Evolutionary conservation across 2,888 invertebrate species (phyloP).

Genomic region (Drosophila fungiperda): DNA sequence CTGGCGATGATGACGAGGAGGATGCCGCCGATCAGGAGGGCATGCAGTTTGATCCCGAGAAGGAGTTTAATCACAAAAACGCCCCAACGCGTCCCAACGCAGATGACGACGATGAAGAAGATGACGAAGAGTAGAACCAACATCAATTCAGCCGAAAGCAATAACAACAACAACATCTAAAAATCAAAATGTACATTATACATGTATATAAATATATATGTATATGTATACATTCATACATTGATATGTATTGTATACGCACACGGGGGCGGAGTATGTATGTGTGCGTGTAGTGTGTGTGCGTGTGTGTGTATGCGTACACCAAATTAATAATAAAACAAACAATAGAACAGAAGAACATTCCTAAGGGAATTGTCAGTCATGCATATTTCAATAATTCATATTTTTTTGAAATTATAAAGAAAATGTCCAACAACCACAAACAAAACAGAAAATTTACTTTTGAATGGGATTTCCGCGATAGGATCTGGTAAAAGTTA

Average conservation of each 20-base stretch:
- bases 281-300: conserved; percentile 10
- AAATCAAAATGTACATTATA: conserved; percentile 39
- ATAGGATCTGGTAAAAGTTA: background rate
- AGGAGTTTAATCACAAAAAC: conserved; percentile 81
- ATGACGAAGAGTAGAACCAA: conserved; percentile 66
- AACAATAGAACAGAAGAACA: conserved; percentile 23
- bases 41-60: conserved; percentile 85
- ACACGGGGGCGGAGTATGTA: background rate
- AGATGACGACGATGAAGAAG: conserved; percentile 65
- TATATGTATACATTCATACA: conserved; percentile 11
- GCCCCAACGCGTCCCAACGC: conserved; percentile 66
- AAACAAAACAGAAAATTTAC: background rate
- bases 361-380: conserved; percentile 12
- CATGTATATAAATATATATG: conserved; percentile 18
- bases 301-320: conserved; percentile 7
- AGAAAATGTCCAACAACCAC: conserved; percentile 3
- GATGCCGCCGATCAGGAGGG: conserved; percentile 87
- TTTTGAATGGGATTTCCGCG: background rate
- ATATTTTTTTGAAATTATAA: conserved; percentile 28
- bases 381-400: conserved; percentile 39
- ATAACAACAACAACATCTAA: conserved; percentile 10
- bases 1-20: conserved; percentile 95
- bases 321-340: background rate
- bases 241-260: conserved; percentile 5
- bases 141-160: conserved; percentile 8